These are phyloP conservation scores for Hypomesus transpacificus DNA, from an alignment of 2,113 vertebrate species.

Conservation along the genomic window DNA sequence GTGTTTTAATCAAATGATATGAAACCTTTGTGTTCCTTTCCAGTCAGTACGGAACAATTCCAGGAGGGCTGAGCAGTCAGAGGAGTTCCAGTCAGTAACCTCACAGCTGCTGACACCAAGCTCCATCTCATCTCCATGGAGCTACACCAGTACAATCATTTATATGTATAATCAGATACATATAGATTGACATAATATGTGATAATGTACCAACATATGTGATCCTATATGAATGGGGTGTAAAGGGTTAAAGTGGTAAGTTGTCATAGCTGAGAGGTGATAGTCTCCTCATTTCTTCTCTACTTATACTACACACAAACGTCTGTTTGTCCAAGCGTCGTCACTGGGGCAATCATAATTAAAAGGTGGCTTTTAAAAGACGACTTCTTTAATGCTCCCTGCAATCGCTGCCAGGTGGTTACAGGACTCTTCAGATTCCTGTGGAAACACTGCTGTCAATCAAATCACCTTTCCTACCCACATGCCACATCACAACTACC, in stretches of 20 bases:
- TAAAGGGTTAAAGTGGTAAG: no score
- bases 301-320: no score
- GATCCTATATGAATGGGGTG: no score
- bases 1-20: conserved; percentile 44
- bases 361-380: no score
- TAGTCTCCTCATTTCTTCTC: no score
- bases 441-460: neutral
- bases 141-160: no score
- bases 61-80: conserved; percentile 3
- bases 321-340: no score
- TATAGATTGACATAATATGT: no score
- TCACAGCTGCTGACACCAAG: neutral
- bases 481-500: conserved; percentile 1
- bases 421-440: conserved; percentile 12
- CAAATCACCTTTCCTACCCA: neutral
- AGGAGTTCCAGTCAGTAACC: conserved; percentile 4
- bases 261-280: no score
- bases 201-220: no score
- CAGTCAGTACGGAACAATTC: conserved; percentile 33
- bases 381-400: neutral
- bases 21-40: conserved; percentile 38
- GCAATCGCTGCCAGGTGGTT: neutral
- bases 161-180: no score
- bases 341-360: no score
- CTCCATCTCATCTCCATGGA: neutral